These are phyloP conservation scores for Phania funesta DNA, from an alignment of 2,888 invertebrate species.

Conservation along the genomic window DNA sequence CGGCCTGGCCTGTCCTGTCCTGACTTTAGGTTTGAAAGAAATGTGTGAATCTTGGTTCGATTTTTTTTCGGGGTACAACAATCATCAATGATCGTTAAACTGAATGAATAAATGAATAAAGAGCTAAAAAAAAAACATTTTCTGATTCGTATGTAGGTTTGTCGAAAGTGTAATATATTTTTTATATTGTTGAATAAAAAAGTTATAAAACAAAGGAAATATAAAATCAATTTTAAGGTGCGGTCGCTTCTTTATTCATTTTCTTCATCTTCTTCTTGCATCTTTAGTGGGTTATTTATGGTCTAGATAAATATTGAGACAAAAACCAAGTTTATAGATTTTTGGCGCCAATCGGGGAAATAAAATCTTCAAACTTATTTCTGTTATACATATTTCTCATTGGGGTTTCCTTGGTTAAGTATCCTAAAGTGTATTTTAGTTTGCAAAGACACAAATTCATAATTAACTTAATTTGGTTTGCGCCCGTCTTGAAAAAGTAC, in stretches of 20 bases:
- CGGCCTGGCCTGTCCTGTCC: too few relatives aligned
- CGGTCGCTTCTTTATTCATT: conserved; percentile 29
- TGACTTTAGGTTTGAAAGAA: background rate
- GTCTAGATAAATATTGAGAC: conserved; percentile 61
- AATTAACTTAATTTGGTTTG: background rate
- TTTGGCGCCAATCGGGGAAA: conserved; percentile 59
- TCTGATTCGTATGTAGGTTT: conserved; percentile 18
- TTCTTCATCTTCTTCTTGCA: background rate
- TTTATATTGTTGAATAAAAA: conserved; percentile 15
- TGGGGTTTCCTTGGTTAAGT: background rate
- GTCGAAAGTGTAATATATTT: conserved; percentile 9
- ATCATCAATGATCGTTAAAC: conserved; percentile 60
- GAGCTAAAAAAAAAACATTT: background rate
- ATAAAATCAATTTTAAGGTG: conserved; percentile 64
- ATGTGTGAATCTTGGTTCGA: conserved; percentile 39
- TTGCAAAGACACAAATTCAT: background rate
- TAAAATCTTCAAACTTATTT: conserved; percentile 3
- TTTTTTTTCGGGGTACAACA: conserved; percentile 23
- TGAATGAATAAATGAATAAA: conserved; percentile 51
- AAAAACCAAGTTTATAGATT: conserved; percentile 51
- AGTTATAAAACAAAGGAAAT: conserved; percentile 54
- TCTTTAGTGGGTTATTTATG: conserved; percentile 54
- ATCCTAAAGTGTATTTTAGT: conserved; percentile 7
- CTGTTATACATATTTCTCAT: background rate
- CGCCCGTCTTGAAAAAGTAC: too few relatives aligned